These are phyloP conservation scores for Halictus rubicundus DNA, from an alignment of 1,140 invertebrate species.

Conservation along the genomic window DNA sequence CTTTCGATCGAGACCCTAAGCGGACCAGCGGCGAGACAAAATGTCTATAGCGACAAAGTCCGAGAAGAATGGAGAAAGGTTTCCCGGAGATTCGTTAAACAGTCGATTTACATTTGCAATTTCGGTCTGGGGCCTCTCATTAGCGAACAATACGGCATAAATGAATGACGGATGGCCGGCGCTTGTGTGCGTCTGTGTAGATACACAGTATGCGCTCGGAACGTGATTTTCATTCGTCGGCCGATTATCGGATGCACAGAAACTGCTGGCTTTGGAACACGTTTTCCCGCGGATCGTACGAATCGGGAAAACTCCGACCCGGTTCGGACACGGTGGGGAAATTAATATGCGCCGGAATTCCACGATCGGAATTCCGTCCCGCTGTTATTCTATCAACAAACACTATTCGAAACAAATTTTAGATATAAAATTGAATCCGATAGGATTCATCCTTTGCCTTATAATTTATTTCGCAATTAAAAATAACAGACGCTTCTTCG, in stretches of 20 bases:
- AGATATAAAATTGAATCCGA: no score
- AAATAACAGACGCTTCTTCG: no score
- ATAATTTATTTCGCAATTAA: no score
- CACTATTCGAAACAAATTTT: no score
- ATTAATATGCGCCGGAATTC: conserved; percentile 48
- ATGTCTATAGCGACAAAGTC: no score
- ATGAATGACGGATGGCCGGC: conserved; percentile 40
- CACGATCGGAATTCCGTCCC: conserved; percentile 23
- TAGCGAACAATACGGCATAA: conserved; percentile 52
- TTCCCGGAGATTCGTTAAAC: conserved; percentile 9
- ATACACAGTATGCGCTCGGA: neutral
- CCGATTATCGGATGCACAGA: conserved; percentile 54
- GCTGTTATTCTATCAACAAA: conserved; percentile 3
- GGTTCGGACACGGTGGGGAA: conserved; percentile 18
- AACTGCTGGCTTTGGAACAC: conserved; percentile 35
- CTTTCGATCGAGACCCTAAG: no score
- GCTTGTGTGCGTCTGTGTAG: neutral
- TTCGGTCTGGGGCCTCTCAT: conserved; percentile 46
- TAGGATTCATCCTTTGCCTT: neutral
- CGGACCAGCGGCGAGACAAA: no score
- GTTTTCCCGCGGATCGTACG: conserved; percentile 36
- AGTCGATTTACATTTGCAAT: conserved; percentile 57
- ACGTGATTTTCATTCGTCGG: conserved; percentile 49
- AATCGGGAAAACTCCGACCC: conserved; percentile 32
- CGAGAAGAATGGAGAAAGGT: conserved; percentile 2